Percentiles rank a stretch among this genome's conserved stretches.
Conservation (phyloP, 1,140 invertebrate species). For the Spodoptera litura region DNA sequence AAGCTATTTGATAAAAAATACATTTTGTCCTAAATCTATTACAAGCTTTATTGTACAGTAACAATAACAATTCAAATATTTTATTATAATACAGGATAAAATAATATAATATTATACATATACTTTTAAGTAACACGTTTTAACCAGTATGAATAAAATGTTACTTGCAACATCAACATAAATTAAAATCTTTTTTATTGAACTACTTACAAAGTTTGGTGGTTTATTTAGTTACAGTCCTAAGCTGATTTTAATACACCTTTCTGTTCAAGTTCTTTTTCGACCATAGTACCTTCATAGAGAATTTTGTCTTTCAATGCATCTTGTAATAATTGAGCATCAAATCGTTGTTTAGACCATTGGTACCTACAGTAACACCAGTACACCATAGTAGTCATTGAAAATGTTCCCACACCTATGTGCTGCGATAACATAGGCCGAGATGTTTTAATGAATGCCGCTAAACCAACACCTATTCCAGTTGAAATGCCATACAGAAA, state of each 20-base stretch:
- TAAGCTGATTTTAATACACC: conserved; percentile 77
- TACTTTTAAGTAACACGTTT: no score
- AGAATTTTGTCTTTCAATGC: conserved; percentile 81
- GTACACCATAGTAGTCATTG: conserved; percentile 85
- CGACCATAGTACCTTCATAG: conserved; percentile 82
- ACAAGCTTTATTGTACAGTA: no score
- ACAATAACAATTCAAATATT: no score
- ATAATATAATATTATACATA: no score
- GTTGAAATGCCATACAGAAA: conserved; percentile 87
- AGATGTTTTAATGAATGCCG: conserved; percentile 88
- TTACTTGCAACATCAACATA: no score
- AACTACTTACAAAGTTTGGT: no score
- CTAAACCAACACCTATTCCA: conserved; percentile 87
- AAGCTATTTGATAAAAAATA: no score
- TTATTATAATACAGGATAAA: no score
- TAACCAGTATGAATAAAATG: no score
- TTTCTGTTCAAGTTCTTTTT: conserved; percentile 76
- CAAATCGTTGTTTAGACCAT: conserved; percentile 85
- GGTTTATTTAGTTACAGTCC: neutral
- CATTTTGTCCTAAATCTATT: no score
- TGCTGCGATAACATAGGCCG: conserved; percentile 84
- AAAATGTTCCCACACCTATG: conserved; percentile 86
- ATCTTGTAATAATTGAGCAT: conserved; percentile 83
- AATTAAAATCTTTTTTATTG: no score
- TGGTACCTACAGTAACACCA: conserved; percentile 87